Conservation (phyloP, 2,113 vertebrate species). For the Alexandromys fortis region DNA sequence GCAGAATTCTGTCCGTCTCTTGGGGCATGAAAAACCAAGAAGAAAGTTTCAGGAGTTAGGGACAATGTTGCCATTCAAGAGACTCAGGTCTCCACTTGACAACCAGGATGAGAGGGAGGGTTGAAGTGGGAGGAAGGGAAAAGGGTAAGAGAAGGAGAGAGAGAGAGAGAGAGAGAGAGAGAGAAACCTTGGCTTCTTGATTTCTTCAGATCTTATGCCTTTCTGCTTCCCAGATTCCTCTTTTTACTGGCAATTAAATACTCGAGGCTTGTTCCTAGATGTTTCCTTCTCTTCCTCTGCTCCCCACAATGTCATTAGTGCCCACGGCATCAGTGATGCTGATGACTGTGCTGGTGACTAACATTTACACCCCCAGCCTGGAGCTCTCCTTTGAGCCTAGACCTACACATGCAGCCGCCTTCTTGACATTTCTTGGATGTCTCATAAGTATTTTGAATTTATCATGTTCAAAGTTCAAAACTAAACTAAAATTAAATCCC, state of each 20-base stretch:
- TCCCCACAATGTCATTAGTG: neutral
- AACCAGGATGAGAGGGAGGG: neutral
- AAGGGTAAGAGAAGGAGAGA: too few relatives aligned
- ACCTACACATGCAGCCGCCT: neutral
- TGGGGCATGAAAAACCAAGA: neutral
- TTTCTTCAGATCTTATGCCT: neutral
- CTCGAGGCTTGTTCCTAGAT: neutral
- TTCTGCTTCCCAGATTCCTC: neutral
- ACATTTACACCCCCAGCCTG: neutral
- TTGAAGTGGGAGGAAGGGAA: neutral
- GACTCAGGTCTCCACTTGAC: neutral
- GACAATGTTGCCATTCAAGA: neutral
- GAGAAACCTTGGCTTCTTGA: neutral
- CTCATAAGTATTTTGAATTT: conserved; percentile 38
- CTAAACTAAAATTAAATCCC: conserved; percentile 28
- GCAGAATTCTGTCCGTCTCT: neutral
- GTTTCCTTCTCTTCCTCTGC: neutral
- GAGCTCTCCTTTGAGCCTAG: neutral
- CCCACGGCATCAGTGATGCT: neutral
- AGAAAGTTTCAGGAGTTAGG: neutral
- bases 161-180: neutral
- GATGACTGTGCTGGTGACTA: conserved; percentile 16
- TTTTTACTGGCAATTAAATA: neutral
- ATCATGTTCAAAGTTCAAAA: conserved; percentile 41
- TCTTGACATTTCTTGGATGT: conserved; percentile 22